Evolutionary conservation across 2,113 vertebrate species (phyloP), one percentile per base, ranked within the genome.

Genomic region (Lophura nycthemera): DNA sequence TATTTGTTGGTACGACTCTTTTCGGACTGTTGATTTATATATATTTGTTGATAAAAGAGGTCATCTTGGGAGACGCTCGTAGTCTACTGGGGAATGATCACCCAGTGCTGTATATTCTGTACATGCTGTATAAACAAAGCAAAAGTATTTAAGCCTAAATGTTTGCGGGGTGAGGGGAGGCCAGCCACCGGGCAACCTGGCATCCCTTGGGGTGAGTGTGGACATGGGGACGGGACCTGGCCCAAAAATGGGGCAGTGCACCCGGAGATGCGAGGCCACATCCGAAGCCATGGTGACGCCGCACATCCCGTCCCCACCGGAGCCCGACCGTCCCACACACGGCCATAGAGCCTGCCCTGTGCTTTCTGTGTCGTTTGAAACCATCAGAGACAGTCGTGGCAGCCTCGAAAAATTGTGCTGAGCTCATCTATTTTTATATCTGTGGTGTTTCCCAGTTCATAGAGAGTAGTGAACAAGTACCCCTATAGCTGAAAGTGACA

Each of bases 361-460:
- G 81, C 76, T 89, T 88, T 96, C 94, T 92, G 74, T 85, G 72
- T 83, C 93, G 87, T 95, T 90, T 43, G 88, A 92, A 84, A 92
- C 84, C 47, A 64, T 75, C 73, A 59, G 96, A 93, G 83, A 93
- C 83, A 88, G 82, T 94, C 81, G 88, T 96, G 95, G 93, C 95
- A 97, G 95, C 95, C 93, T 92, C 18, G 85, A 91, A 95, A 85
- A 86, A 88, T 94, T 74, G 88, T 97, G 91, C 85, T 96, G 91
- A 95, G 93, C 90, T 97, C 93, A 96, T 95, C 90, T 97, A 96
- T 96, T 97, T 97, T 98, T 98, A 60, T 97, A 97, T 96, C 38
- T 94, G 95, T 97, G 95, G 63, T 97, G 92, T 97, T 97, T 97
- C 97, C 96, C 89, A 97, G 78, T 94, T 83, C 71, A 86, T 77